A percentile compares a stretch with the other conserved stretches of the same genome.
Evolutionary conservation across 2,797 vertebrate species (phyloP).

Genomic region (Lycodopsis pacificus): DNA sequence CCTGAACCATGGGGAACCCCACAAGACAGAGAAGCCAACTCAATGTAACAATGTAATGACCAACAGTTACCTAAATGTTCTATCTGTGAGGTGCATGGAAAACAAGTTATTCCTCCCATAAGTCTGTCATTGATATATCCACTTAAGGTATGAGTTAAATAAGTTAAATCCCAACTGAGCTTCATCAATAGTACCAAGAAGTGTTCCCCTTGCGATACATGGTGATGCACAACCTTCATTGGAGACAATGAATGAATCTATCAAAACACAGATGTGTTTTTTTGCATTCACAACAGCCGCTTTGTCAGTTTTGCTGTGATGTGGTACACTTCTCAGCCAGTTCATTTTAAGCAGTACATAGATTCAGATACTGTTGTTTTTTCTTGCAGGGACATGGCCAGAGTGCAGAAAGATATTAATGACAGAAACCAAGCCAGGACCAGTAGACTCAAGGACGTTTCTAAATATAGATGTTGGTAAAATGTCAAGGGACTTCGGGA

Average conservation of each 20-base stretch:
- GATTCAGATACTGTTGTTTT: background rate
- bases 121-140: background rate
- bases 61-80: background rate
- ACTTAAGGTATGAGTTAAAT: background rate
- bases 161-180: background rate
- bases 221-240: background rate
- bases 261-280: background rate
- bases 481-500: conserved; percentile 41
- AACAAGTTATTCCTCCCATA: too few relatives aligned
- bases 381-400: background rate
- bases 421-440: background rate
- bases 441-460: conserved; percentile 28
- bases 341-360: background rate
- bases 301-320: background rate
- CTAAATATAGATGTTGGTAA: conserved; percentile 47
- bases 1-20: too few relatives aligned
- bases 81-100: too few relatives aligned
- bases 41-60: background rate
- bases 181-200: background rate
- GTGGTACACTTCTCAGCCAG: background rate
- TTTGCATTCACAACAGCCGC: background rate
- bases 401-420: conserved; percentile 17
- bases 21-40: too few relatives aligned
- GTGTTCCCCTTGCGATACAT: too few relatives aligned
- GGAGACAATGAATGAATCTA: background rate